phyloP scores from a whole-genome alignment of 2,888 invertebrate genomes.

The Salticus scenicus region DNA sequence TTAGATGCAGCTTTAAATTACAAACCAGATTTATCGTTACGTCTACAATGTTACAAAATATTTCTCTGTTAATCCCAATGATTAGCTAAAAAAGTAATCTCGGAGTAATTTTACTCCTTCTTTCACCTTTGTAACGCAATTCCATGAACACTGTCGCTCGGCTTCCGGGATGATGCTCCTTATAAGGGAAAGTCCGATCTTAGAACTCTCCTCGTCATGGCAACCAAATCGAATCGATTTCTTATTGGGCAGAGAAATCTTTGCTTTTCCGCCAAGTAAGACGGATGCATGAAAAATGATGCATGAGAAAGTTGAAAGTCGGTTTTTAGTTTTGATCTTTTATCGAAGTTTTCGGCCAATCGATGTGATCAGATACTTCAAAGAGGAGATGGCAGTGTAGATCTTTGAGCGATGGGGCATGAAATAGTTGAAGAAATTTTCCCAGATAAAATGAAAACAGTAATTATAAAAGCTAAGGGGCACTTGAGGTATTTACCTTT shows the following conservation, averaged over 20 bases:
- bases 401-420: too few species aligned
- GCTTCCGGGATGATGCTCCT: neutral
- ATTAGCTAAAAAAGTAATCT: neutral
- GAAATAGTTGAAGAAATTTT: too few species aligned
- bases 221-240: conserved; percentile 56
- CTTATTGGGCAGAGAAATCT: neutral
- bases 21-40: neutral
- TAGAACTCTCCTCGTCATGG: conserved; percentile 28
- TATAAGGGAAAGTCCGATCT: conserved; percentile 23
- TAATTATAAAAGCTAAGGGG: too few species aligned
- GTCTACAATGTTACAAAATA: neutral
- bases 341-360: too few species aligned
- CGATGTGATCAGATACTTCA: too few species aligned
- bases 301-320: neutral
- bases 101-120: neutral
- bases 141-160: neutral
- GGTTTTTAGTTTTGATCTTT: neutral
- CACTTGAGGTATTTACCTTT: too few species aligned
- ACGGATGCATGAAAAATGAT: neutral
- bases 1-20: too few species aligned
- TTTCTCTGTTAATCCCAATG: neutral
- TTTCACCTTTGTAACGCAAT: conserved; percentile 3
- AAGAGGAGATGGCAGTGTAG: too few species aligned
- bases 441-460: too few species aligned
- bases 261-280: neutral